phyloP scores from a whole-genome alignment of 2,113 vertebrate species.

The Antechinus flavipes region DNA sequence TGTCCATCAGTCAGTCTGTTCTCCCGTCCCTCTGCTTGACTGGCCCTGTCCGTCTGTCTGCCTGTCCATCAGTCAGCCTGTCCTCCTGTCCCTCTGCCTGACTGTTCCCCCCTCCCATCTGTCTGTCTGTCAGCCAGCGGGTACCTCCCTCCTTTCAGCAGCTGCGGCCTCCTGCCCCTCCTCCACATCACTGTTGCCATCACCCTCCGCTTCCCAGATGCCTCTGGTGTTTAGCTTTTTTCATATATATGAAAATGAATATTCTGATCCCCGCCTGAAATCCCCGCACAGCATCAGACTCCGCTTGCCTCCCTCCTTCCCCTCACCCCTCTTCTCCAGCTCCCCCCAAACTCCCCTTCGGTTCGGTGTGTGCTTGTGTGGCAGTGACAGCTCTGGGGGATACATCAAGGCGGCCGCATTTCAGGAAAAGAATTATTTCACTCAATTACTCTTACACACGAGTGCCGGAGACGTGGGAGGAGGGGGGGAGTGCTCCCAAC shows the following conservation, averaged over 20 bases:
- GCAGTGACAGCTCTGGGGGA: constrained; percentile 56
- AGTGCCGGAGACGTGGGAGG: constrained; percentile 62
- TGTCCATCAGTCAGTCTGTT: background rate
- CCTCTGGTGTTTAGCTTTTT: background rate
- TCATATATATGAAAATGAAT: constrained; percentile 8
- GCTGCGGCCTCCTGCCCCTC: background rate
- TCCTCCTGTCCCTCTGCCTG: no score
- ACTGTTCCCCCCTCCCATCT: no score
- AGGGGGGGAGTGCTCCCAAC: constrained; percentile 76
- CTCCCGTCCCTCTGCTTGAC: no score
- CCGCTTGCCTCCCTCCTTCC: background rate
- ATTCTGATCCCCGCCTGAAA: constrained; percentile 72
- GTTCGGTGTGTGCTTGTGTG: background rate
- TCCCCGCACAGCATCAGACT: constrained; percentile 10
- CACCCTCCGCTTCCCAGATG: background rate
- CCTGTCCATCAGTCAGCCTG: no score
- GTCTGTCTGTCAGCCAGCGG: background rate
- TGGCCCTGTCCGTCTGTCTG: no score
- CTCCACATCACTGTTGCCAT: constrained; percentile 5
- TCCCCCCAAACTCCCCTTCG: background rate
- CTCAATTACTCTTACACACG: constrained; percentile 78
- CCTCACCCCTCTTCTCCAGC: constrained; percentile 17
- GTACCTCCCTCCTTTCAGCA: background rate
- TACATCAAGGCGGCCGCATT: constrained; percentile 74
- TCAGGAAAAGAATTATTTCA: constrained; percentile 79